Percentiles rank a stretch among this genome's conserved stretches.
Conservation (phyloP, 1,140 invertebrate species). For the Drosophila biarmipes region DNA sequence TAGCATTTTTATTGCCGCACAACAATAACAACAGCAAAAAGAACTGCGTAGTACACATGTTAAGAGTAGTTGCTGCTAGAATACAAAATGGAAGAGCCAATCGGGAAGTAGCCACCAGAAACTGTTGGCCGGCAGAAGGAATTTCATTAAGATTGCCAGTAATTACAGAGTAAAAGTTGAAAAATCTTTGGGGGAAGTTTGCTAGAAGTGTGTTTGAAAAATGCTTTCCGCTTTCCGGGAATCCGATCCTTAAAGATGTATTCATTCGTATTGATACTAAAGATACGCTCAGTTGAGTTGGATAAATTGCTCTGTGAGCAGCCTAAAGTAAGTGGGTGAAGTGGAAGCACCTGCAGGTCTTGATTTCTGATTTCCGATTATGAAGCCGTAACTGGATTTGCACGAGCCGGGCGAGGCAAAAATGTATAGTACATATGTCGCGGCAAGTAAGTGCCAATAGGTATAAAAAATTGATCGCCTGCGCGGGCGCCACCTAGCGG, state of each 20-base stretch:
- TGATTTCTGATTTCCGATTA: conserved; percentile 37
- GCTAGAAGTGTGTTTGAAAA: no score
- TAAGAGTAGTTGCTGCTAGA: conserved; percentile 31
- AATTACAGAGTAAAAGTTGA: conserved; percentile 1
- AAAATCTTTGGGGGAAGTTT: not conserved
- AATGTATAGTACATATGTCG: conserved; percentile 18
- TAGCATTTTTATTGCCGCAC: conserved; percentile 76
- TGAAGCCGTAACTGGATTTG: conserved; percentile 42
- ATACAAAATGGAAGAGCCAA: conserved; percentile 37
- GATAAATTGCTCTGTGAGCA: not conserved
- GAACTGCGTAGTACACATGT: conserved; percentile 29
- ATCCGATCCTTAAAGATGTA: no score
- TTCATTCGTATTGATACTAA: no score
- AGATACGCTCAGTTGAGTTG: not conserved
- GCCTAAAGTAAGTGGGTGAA: not conserved
- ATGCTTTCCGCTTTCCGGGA: no score
- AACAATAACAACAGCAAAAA: conserved; percentile 44
- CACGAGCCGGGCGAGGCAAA: not conserved
- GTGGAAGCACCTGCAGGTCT: conserved; percentile 7
- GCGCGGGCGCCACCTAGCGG: conserved; percentile 7
- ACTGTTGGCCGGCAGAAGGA: conserved; percentile 5
- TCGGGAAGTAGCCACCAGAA: conserved; percentile 10
- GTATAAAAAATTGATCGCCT: conserved; percentile 52
- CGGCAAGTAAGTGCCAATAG: conserved; percentile 33
- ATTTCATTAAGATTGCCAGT: conserved; percentile 24